phyloP scores from a whole-genome alignment of 1,140 invertebrate genomes.

The Drosophila kepulauana region DNA sequence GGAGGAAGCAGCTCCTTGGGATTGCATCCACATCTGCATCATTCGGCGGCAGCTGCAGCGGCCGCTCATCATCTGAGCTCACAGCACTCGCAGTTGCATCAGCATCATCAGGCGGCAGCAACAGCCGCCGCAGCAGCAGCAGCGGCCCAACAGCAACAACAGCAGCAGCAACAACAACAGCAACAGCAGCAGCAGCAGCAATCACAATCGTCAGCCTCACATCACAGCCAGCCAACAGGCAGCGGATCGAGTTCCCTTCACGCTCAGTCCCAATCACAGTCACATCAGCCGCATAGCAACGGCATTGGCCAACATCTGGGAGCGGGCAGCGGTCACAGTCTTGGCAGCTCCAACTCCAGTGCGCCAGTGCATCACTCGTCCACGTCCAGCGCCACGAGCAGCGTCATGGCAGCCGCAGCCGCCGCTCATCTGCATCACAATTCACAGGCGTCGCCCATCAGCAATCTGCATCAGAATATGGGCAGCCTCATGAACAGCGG shows the following conservation, averaged over 20 bases:
- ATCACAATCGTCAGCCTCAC: slow-evolving; percentile 44
- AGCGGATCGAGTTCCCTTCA: slow-evolving; percentile 48
- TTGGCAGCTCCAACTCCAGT: slow-evolving; percentile 27
- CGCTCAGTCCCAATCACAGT: slow-evolving; percentile 53
- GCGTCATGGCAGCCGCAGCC: slow-evolving; percentile 80
- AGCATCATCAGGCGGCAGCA: slow-evolving; percentile 55
- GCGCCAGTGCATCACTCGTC: slow-evolving; percentile 50
- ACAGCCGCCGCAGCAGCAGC: slow-evolving; percentile 41
- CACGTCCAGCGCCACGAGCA: slow-evolving; percentile 65
- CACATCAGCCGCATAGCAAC: slow-evolving; percentile 70
- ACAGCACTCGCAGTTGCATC: slow-evolving; percentile 65
- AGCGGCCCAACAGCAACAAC: slow-evolving; percentile 54
- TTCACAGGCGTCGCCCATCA: slow-evolving; percentile 79
- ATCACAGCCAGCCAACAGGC: slow-evolving; percentile 51
- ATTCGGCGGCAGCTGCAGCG: slow-evolving; percentile 62
- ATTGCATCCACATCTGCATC: slow-evolving; percentile 60
- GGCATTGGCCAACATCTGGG: slow-evolving; percentile 61
- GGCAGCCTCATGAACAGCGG: slow-evolving; percentile 84
- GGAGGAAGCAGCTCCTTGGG: slow-evolving; percentile 59
- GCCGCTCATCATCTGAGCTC: slow-evolving; percentile 54
- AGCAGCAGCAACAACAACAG: slow-evolving; percentile 30
- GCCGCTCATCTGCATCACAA: slow-evolving; percentile 82
- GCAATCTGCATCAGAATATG: slow-evolving; percentile 84
- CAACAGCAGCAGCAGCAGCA: slow-evolving; percentile 48
- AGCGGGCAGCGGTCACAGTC: slow-evolving; percentile 34